phyloP scores from a whole-genome alignment of 2,888 invertebrate species.

The Ichneumoninae sp. region DNA sequence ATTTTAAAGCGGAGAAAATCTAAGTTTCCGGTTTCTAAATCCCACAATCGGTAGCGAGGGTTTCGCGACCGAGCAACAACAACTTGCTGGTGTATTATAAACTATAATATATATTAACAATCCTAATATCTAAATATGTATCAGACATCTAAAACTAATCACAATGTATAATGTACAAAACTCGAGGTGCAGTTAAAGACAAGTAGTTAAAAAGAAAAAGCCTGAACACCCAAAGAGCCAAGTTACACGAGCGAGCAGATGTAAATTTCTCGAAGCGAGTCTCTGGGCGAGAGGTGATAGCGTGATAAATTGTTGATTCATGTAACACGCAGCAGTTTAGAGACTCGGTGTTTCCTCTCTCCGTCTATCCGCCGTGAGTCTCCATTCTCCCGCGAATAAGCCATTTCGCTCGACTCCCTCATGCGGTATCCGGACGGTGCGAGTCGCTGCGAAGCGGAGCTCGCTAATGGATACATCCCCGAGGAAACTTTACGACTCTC shows the following conservation, averaged over 20 bases:
- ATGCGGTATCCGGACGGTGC: conserved; percentile 10
- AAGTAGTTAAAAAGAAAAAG: neutral
- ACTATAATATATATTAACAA: too few species aligned
- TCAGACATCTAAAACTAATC: too few species aligned
- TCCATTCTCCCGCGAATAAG: conserved; percentile 12
- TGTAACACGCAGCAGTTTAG: conserved; percentile 28
- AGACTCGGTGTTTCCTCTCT: conserved; percentile 3
- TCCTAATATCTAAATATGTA: neutral
- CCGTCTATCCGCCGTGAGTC: neutral
- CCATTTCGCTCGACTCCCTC: conserved; percentile 16
- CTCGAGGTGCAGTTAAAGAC: neutral
- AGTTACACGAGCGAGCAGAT: conserved; percentile 17
- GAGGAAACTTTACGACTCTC: conserved; percentile 53
- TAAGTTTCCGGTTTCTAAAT: too few species aligned
- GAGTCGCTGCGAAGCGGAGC: conserved; percentile 21
- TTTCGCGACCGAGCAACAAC: too few species aligned
- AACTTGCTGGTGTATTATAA: too few species aligned
- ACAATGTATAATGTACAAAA: neutral
- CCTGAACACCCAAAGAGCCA: neutral
- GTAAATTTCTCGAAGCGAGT: neutral
- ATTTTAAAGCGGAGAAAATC: too few species aligned
- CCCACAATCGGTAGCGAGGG: too few species aligned
- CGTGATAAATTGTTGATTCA: conserved; percentile 41
- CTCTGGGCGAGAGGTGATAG: neutral
- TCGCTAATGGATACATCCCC: conserved; percentile 50